These are phyloP conservation scores for Tortrix viridana DNA, from an alignment of 2,888 invertebrate species.

Conservation along the genomic window DNA sequence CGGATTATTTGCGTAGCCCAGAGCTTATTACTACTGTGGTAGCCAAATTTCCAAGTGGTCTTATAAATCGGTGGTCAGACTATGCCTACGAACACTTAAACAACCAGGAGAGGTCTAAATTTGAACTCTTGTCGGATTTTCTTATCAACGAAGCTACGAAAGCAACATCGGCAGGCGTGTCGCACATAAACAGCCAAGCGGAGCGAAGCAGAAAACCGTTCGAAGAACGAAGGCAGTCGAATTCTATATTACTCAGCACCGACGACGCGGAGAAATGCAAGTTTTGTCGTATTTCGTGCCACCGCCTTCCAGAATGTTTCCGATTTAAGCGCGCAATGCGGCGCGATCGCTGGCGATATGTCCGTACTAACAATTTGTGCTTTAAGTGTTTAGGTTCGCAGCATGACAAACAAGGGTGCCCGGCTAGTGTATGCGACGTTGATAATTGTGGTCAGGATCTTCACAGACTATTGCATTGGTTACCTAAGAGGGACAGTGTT, in stretches of 20 bases:
- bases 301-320: neutral
- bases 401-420: neutral
- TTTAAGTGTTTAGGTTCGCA: neutral
- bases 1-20: constrained; percentile 26
- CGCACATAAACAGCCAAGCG: neutral
- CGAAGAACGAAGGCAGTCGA: neutral
- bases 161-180: constrained; percentile 3
- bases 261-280: neutral
- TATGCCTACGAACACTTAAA: constrained; percentile 12
- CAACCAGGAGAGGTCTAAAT: constrained; percentile 1
- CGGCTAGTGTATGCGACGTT: neutral
- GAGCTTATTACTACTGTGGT: constrained; percentile 30
- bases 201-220: neutral
- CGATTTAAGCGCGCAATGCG: neutral
- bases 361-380: neutral
- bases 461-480: no score
- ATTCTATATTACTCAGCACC: neutral
- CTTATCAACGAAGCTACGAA: constrained; percentile 18
- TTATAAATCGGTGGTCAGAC: constrained; percentile 31
- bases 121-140: constrained; percentile 16
- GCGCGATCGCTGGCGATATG: constrained; percentile 3
- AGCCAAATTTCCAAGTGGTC: constrained; percentile 30
- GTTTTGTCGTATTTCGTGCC: neutral
- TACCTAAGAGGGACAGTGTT: no score
- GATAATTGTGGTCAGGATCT: no score